Evolutionary conservation across 1,140 invertebrate genomes (phyloP), one percentile per base, ranked within the genome.

Genomic region (Lepidurus packardi): DNA sequence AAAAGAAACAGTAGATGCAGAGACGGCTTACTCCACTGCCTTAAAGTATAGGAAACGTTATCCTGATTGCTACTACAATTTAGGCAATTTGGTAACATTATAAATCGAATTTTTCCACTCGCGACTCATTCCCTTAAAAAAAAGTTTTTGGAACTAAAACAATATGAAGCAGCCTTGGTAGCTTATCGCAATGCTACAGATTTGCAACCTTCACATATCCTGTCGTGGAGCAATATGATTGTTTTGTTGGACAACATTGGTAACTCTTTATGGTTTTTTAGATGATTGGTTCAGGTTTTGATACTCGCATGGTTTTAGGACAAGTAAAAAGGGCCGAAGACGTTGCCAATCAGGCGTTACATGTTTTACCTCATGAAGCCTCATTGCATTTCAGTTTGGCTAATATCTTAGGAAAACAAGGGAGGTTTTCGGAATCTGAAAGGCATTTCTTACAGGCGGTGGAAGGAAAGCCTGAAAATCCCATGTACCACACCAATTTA

Each of bases 31-130:
- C 83, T 86, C 89, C 81, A 92, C 86, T 73, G 95, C 95, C 6
- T 84, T 98, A 1, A 87, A 83, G 44, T 88, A 93, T 84, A 88
- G 95, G 78, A 88, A 86, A 80, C 91, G 90, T 75, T 98, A 97
- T 87, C 92, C 96, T 0, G 95, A 98, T 83, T 97, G 95, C 84
- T 92, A 92, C 83, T 98, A 97, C 83, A 98, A 98, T 86, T 87
- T 98, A 80, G 96, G 96, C 42, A 96, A 98, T 86, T 86, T 98
- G 89, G 92, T 93, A 86, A 87, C 85, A 86, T 82, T 77, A 43
- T 34, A 74, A 80, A 21, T 21, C 25, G 21, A 80, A 34, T 65
- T 43, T 4, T n/a, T 13, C 1, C 0, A 21, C 8, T 65, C 21
- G 53, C 13, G 53, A 7, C 21, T 65, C 25, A 34, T 34, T 34